Conservation (phyloP, 2,113 vertebrate genomes). For the Empidonax traillii region DNA sequence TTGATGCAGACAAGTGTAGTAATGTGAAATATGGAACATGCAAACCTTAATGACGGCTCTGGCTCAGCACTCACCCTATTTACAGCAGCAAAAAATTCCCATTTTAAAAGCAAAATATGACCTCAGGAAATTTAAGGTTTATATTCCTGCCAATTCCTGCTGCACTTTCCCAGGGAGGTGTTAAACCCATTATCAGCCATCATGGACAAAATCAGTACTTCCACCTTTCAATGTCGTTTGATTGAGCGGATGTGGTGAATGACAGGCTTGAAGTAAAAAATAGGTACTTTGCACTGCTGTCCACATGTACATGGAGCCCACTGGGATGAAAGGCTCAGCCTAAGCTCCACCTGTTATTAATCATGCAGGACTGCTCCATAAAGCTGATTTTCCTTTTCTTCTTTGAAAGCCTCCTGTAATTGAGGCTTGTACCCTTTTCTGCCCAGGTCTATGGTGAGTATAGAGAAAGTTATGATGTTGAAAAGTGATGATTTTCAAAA, state of each 20-base stretch:
- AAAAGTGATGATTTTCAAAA: conserved; percentile 56
- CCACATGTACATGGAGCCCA: conserved; percentile 5
- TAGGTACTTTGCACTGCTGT: conserved; percentile 22
- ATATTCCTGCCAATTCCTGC: conserved; percentile 10
- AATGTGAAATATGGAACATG: not conserved
- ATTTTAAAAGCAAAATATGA: conserved; percentile 25
- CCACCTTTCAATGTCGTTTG: conserved; percentile 20
- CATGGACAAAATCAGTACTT: conserved; percentile 37
- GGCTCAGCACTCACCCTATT: not conserved
- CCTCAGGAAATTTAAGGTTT: conserved; percentile 31
- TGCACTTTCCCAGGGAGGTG: conserved; percentile 6
- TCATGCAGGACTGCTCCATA: conserved; percentile 29
- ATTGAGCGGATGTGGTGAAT: not conserved
- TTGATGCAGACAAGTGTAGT: not conserved
- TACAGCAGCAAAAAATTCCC: conserved; percentile 15
- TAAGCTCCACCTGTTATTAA: conserved; percentile 28
- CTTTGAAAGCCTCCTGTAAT: conserved; percentile 45
- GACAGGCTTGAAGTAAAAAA: conserved; percentile 5
- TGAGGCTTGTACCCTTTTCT: conserved; percentile 35
- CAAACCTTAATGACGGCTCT: conserved; percentile 16
- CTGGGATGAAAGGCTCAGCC: conserved; percentile 21
- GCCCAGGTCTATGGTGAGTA: not conserved
- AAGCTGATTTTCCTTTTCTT: conserved; percentile 30
- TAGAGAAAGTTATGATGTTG: conserved; percentile 40
- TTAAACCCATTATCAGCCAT: conserved; percentile 41